Base-by-base conservation (phyloP, 2,888 invertebrate genomes). In the Leptogaster cylindrica region DNA sequence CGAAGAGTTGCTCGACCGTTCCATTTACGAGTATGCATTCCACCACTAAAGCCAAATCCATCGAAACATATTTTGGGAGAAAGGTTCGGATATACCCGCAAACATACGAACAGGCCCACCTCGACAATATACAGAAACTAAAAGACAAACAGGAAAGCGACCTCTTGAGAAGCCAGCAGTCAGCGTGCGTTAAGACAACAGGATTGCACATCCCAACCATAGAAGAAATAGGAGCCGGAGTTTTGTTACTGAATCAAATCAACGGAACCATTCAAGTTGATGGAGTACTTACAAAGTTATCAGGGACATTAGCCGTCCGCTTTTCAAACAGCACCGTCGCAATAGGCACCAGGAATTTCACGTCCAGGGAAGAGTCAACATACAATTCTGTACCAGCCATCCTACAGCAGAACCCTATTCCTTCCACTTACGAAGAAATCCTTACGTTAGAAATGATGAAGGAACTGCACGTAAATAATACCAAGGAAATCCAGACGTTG, bases 61-160 rank as follows among this genome's bases (percentile, higher is more conserved):
- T 70, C 27, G 68, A 70, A 63, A 16, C 68, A 28, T 70, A 68
- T 31, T 66, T 67, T 25, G 70, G 70, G 31, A 55, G 70, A 12
- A 18, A 25, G n/a, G 67, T 58, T 10, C 55, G 64, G 25, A 58
- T 68, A 23, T 50, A 61, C 8, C 68, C 70, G 2, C 55, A 67
- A 5, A 39, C 65, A 28, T 64, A 67, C 31, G 71, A 70, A 61
- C 64, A 68, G 39, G 44, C 41, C 10, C 16, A 10, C 16, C 41
- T 7, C 1, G 41, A 41, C 10, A 46, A 46, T 12, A 16, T 46
- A 7, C 18, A 46, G 12, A 1, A 16, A 5, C 10, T 46, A 18
- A 46, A 7, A 10, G 46, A 18, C 8, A 18, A 46, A 7, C 46
- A 46, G 2, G 18, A 46, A 20, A 12, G 10, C 27, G 23, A 55